Conservation (phyloP, 2,888 invertebrate genomes). For the Mongoloraphidia duomilia region DNA sequence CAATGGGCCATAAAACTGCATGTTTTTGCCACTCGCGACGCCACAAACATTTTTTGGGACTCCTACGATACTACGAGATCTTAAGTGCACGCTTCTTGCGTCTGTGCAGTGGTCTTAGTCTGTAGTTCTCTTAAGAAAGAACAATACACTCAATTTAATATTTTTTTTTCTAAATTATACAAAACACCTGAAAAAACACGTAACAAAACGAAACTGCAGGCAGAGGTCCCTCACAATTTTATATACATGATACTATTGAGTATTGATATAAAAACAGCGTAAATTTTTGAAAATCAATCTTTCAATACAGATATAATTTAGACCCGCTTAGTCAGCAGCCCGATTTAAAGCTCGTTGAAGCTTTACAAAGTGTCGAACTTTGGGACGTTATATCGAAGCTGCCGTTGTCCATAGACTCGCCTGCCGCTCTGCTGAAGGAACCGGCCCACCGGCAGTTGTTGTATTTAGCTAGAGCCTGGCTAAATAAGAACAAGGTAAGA, state of each 20-base stretch:
- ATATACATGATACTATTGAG: slow-evolving; percentile 24
- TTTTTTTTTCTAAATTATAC: too few species aligned
- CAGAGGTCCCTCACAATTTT: too few species aligned
- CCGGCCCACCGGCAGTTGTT: slow-evolving; percentile 44
- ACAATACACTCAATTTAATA: too few species aligned
- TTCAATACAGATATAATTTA: slow-evolving; percentile 29
- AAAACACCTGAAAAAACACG: too few species aligned
- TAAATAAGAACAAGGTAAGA: slow-evolving; percentile 36
- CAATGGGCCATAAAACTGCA: too few species aligned
- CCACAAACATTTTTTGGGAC: too few species aligned
- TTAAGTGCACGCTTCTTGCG: too few species aligned
- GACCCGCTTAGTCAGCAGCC: slow-evolving; percentile 27
- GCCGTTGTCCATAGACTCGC: slow-evolving; percentile 29
- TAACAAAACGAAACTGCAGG: too few species aligned
- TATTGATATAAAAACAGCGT: not conserved
- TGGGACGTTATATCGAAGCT: slow-evolving; percentile 28
- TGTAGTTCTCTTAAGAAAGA: too few species aligned
- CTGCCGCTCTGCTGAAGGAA: slow-evolving; percentile 24
- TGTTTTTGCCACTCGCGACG: too few species aligned
- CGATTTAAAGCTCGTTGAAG: slow-evolving; percentile 30
- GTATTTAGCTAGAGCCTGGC: slow-evolving; percentile 43
- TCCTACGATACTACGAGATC: too few species aligned
- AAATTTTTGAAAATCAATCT: not conserved
- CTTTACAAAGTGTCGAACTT: slow-evolving; percentile 31
- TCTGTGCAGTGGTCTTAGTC: too few species aligned